phyloP scores from a whole-genome alignment of 1,140 invertebrate species.

The Hycleus cichorii region DNA sequence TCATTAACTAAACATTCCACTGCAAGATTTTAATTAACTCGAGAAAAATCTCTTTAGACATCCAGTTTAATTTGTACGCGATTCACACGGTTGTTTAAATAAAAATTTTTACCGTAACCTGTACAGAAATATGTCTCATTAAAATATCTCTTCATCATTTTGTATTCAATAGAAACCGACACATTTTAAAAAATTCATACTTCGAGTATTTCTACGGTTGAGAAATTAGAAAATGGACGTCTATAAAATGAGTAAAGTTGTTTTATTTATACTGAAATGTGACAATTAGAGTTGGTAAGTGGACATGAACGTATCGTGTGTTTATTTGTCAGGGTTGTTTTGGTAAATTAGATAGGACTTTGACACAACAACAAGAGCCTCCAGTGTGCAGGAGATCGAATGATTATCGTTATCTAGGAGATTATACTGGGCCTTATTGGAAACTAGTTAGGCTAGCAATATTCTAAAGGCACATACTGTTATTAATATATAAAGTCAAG shows the following conservation, averaged over 20 bases:
- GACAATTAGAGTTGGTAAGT: too few species aligned
- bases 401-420: too few species aligned
- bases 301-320: too few species aligned
- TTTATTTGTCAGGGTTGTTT: too few species aligned
- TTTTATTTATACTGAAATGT: conserved; percentile 1
- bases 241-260: conserved; percentile 18
- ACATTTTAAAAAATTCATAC: conserved; percentile 10
- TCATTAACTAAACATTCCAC: too few species aligned
- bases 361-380: too few species aligned
- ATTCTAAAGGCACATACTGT: not conserved
- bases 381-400: too few species aligned
- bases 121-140: too few species aligned
- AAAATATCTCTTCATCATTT: too few species aligned
- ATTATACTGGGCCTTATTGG: not conserved
- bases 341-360: too few species aligned
- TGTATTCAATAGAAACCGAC: not conserved
- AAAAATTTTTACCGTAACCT: too few species aligned
- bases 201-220: conserved; percentile 22
- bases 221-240: conserved; percentile 16
- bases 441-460: conserved; percentile 3
- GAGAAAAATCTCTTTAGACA: not conserved
- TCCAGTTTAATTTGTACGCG: not conserved
- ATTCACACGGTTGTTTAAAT: not conserved
- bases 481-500: conserved; percentile 1
- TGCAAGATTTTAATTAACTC: not conserved